Percentiles rank a stretch among this genome's conserved stretches.
These are phyloP conservation scores for Bathynomus jamesi DNA, from an alignment of 1,140 invertebrate genomes.

Conservation along the genomic window DNA sequence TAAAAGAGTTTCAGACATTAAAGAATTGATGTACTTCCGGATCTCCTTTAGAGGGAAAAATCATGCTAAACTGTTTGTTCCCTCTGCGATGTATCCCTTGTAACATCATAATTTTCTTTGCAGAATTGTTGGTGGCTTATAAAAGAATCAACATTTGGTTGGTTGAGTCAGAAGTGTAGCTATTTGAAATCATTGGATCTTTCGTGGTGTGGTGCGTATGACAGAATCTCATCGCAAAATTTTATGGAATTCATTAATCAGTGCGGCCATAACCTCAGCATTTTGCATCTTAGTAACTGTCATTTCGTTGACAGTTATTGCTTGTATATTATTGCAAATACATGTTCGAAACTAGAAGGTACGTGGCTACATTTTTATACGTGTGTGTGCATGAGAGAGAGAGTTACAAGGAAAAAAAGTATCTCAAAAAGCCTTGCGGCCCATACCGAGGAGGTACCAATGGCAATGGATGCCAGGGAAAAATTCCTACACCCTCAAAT, in stretches of 20 bases:
- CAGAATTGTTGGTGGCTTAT: neutral
- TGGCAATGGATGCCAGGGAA: too few relatives aligned
- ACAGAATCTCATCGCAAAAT: conserved; percentile 24
- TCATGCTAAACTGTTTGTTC: neutral
- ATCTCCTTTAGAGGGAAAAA: too few relatives aligned
- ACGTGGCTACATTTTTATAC: too few relatives aligned
- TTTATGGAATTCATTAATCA: conserved; percentile 36
- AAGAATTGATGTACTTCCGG: too few relatives aligned
- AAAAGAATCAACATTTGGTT: neutral
- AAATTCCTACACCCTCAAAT: too few relatives aligned
- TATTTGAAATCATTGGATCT: conserved; percentile 22
- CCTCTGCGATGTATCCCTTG: neutral
- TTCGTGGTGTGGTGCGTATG: conserved; percentile 35
- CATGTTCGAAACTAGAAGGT: conserved; percentile 26
- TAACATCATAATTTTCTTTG: neutral
- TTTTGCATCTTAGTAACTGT: conserved; percentile 28
- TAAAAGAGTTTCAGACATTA: too few relatives aligned
- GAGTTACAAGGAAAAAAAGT: too few relatives aligned
- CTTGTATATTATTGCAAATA: conserved; percentile 34
- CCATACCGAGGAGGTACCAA: too few relatives aligned
- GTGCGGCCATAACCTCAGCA: conserved; percentile 21
- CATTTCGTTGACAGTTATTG: conserved; percentile 36
- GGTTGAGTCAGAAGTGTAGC: neutral
- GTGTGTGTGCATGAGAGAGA: too few relatives aligned
- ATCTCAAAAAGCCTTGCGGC: too few relatives aligned